Percentiles rank a stretch among this genome's conserved stretches.
Conservation (phyloP, 1,140 invertebrate species). For the Plodia interpunctella region DNA sequence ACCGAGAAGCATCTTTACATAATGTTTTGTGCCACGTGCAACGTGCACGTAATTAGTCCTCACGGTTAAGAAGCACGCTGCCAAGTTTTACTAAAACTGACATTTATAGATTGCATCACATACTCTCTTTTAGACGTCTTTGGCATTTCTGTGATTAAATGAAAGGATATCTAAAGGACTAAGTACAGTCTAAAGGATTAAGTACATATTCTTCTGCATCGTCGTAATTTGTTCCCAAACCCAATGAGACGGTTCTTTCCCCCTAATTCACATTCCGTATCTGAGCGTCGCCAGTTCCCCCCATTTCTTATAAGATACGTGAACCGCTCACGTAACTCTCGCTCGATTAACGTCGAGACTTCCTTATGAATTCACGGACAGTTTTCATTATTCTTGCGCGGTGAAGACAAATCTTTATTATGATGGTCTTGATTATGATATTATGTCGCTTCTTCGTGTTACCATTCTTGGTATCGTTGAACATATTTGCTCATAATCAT, state of each 20-base stretch:
- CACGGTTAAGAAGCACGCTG: too few relatives aligned
- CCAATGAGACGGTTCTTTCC: conserved; percentile 58
- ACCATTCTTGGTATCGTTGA: neutral
- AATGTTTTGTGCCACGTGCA: neutral
- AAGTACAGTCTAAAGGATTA: too few relatives aligned
- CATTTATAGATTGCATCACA: too few relatives aligned
- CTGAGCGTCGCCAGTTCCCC: conserved; percentile 47
- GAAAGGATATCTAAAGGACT: too few relatives aligned
- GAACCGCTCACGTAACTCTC: conserved; percentile 67
- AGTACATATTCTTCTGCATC: too few relatives aligned
- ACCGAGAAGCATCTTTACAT: neutral
- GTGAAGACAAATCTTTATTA: conserved; percentile 34
- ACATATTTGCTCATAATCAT: too few relatives aligned
- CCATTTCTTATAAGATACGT: conserved; percentile 59
- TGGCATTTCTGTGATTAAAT: too few relatives aligned
- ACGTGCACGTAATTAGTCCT: too few relatives aligned
- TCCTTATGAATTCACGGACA: conserved; percentile 53
- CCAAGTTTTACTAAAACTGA: too few relatives aligned
- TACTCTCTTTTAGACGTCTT: too few relatives aligned
- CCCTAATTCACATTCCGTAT: conserved; percentile 64
- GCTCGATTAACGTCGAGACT: conserved; percentile 63
- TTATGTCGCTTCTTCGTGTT: conserved; percentile 15
- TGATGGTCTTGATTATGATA: conserved; percentile 27
- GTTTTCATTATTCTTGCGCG: conserved; percentile 43
- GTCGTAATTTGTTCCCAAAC: conserved; percentile 22